These are phyloP conservation scores for Siniperca undulata DNA, from an alignment of 2,797 vertebrate species.

Conservation along the genomic window DNA sequence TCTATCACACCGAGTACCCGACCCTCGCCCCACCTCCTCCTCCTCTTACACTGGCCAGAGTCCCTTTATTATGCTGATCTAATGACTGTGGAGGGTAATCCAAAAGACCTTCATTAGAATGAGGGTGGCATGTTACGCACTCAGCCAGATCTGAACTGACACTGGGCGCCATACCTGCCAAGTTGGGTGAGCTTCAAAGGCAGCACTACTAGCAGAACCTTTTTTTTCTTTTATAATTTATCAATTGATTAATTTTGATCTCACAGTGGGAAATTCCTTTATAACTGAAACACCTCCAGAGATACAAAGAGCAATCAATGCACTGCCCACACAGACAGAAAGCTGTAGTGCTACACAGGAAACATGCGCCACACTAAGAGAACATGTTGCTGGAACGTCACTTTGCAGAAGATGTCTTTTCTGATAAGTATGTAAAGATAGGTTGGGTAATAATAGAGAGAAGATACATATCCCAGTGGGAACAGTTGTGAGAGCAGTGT, in stretches of 20 bases:
- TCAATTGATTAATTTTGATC: conserved; percentile 32
- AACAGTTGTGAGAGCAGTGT: neutral
- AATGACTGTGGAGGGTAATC: conserved; percentile 79
- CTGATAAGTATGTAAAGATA: conserved; percentile 12
- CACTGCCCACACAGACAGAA: conserved; percentile 1
- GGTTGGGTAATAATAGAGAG: neutral
- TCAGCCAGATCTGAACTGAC: conserved; percentile 58
- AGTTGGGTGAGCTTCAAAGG: conserved; percentile 50
- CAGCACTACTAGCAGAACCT: neutral
- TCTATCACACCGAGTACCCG: conserved; percentile 67
- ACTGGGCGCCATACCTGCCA: conserved; percentile 60
- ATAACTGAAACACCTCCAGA: conserved; percentile 24
- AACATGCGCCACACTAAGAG: neutral
- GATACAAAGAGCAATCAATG: conserved; percentile 25
- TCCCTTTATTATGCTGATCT: conserved; percentile 85
- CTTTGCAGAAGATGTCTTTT: neutral
- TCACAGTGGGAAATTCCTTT: conserved; percentile 19
- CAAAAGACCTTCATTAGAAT: conserved; percentile 72
- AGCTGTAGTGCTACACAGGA: conserved; percentile 8
- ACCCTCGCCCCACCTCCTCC: conserved; percentile 59
- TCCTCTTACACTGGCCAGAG: conserved; percentile 60
- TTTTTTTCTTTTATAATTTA: conserved; percentile 4
- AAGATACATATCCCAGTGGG: neutral
- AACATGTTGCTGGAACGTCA: neutral
- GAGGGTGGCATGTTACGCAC: conserved; percentile 60